Base-by-base conservation (phyloP, 2,113 vertebrate species). In the Lonchura striata region DNA sequence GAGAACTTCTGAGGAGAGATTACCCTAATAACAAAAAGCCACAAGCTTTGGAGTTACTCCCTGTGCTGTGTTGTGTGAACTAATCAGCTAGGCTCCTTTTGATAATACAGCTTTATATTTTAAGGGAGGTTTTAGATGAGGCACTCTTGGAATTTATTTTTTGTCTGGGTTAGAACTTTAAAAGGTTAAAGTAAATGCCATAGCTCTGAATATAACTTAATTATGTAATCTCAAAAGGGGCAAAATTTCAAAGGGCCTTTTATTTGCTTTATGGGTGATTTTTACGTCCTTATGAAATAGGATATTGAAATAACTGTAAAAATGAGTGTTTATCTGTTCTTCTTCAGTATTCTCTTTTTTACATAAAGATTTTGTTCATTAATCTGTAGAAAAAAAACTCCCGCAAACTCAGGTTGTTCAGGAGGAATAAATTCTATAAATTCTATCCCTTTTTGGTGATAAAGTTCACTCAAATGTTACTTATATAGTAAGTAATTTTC, bases 1-100 rank as follows among this genome's bases (percentile, higher is more conserved):
- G 71, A 81, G 78, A 93, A 87, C 75, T 87, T 94, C 44, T 83
- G 63, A 93, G 92, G 60, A 79, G 69, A 95, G 81, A 94, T 95
- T 95, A 72, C 90, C 66, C 94, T 88, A 89, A 92, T 93, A 89
- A 97, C 46, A 89, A 76, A 95, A 90, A 89, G 64, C 66, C 90
- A 59, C 12, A n/a, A 90, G 90, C 92, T 89, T 74, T 91, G 65
- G 79, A 72, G 90, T 86, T 92, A 19, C 72, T 95, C 90, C 57
- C 74, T 66, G 63, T 47, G 92, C 74, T 89, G 65, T 86, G 85
- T 88, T 3, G 5, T 70, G 37, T 92, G 88, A 86, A 50, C 89
- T 95, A 86, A 84, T 94, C 92, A 88, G 82, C 72, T 15, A 69
- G 88, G 69, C 44, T 93, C 44, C 88, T 94, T 95, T 87, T 85